Evolutionary conservation across 2,888 invertebrate species (phyloP).

Genomic region (Scrobipalpa costella): DNA sequence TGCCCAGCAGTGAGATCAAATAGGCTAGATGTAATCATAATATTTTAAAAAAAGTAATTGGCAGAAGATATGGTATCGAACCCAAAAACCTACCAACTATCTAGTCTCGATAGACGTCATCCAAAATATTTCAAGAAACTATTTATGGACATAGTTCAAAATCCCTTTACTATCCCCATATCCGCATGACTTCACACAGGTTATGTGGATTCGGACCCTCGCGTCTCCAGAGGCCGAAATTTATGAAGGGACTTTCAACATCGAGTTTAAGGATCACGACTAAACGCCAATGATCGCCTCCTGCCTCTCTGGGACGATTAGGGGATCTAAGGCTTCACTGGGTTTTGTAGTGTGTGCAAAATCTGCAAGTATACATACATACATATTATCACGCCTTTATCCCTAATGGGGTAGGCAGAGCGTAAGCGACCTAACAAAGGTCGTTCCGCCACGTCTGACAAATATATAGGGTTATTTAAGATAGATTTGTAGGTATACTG

Average conservation of each 20-base stretch:
- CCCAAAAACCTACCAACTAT: no score
- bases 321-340: neutral
- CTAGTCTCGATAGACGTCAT: neutral
- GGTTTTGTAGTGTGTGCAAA: neutral
- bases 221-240: conserved; percentile 45
- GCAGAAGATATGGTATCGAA: no score
- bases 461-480: no score
- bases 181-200: conserved; percentile 25
- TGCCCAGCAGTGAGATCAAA: no score
- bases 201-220: conserved; percentile 32
- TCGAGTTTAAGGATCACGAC: conserved; percentile 46
- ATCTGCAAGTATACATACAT: no score
- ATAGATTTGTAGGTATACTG: no score
- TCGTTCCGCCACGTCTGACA: no score
- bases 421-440: no score
- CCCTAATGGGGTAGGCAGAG: no score
- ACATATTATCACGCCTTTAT: no score
- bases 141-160: neutral
- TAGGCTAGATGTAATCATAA: no score
- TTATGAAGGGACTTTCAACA: conserved; percentile 43
- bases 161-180: neutral
- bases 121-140: neutral
- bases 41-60: no score
- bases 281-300: conserved; percentile 40
- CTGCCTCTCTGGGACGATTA: neutral